Conservation (phyloP, 2,113 vertebrate genomes). For the Rhinolophus sinicus region DNA sequence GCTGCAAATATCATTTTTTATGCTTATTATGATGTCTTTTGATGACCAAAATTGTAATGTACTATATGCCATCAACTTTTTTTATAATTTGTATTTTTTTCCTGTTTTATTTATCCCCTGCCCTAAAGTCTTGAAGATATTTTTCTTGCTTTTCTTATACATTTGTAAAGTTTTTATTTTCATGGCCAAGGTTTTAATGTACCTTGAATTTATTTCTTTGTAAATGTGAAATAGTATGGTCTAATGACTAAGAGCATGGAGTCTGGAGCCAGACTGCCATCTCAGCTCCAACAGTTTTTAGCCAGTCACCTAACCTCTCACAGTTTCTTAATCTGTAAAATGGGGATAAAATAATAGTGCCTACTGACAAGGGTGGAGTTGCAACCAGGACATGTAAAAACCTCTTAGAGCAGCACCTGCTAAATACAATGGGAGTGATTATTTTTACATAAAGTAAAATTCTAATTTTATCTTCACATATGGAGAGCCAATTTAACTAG, state of each 20-base stretch:
- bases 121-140: background rate
- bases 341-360: background rate
- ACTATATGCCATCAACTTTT: background rate
- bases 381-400: background rate
- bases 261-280: background rate
- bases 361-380: background rate
- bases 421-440: background rate
- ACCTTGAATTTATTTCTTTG: background rate
- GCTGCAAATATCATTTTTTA: background rate
- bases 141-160: background rate
- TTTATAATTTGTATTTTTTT: background rate
- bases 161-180: background rate
- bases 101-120: background rate
- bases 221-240: background rate
- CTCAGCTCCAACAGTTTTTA: background rate
- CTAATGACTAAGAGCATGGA: background rate
- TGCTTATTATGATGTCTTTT: background rate
- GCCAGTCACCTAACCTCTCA: background rate
- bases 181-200: background rate
- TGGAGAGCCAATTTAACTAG: background rate
- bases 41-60: background rate
- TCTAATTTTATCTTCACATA: background rate
- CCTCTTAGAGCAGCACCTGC: background rate
- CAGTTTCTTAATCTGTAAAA: slow-evolving; percentile 15
- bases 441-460: background rate